These are phyloP conservation scores for Agriopis marginaria DNA, from an alignment of 2,888 invertebrate genomes.

Conservation along the genomic window DNA sequence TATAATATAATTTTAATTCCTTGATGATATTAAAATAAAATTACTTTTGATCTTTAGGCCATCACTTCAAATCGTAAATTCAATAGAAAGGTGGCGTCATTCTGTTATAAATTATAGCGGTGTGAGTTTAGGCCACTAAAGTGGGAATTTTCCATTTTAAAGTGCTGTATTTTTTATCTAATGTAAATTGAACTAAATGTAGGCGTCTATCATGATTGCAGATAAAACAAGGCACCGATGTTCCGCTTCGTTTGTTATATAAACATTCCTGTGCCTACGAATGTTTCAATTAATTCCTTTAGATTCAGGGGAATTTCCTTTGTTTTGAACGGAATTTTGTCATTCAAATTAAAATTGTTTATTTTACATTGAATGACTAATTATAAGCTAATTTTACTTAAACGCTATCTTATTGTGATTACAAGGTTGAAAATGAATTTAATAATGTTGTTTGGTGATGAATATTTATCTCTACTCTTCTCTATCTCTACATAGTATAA, in stretches of 20 bases:
- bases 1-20: too few relatives aligned
- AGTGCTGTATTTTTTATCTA: background rate
- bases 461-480: too few relatives aligned
- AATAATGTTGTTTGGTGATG: too few relatives aligned
- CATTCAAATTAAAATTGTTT: constrained; percentile 24
- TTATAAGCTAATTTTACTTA: background rate
- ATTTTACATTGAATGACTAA: background rate
- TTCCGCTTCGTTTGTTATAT: constrained; percentile 27
- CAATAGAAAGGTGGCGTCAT: background rate
- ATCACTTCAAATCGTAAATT: too few relatives aligned
- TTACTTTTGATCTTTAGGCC: too few relatives aligned
- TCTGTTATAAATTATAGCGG: background rate
- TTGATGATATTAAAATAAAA: too few relatives aligned
- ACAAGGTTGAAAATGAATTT: too few relatives aligned
- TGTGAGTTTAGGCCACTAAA: background rate
- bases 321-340: constrained; percentile 24
- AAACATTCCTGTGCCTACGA: constrained; percentile 31
- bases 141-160: background rate
- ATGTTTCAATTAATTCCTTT: constrained; percentile 39
- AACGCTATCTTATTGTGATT: background rate
- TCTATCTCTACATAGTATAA: too few relatives aligned
- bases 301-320: constrained; percentile 24
- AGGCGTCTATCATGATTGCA: constrained; percentile 3
- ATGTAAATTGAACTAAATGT: constrained; percentile 35
- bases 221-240: constrained; percentile 20